phyloP scores from a whole-genome alignment of 2,113 vertebrate genomes.

The Anser brachyrhynchus region DNA sequence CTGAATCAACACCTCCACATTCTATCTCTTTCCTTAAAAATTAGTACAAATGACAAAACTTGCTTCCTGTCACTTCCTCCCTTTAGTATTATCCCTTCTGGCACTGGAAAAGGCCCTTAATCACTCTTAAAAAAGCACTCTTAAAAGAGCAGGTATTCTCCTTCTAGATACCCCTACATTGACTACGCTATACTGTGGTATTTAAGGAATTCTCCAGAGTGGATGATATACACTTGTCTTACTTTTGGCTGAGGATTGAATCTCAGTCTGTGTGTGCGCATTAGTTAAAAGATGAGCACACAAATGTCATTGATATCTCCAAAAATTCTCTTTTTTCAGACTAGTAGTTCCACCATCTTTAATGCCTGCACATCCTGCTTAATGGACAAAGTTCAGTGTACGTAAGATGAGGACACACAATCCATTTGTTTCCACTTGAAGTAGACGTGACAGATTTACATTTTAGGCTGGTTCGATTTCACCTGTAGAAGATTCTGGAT shows the following conservation, averaged over 20 bases:
- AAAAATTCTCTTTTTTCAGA: background rate
- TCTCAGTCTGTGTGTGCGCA: background rate
- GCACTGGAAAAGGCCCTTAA: no score
- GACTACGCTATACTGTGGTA: no score
- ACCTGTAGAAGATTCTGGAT: background rate
- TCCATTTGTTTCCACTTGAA: background rate
- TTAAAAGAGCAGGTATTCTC: background rate
- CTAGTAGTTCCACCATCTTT: background rate
- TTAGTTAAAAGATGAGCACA: accelerated
- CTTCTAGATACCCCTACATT: background rate
- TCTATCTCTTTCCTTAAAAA: background rate
- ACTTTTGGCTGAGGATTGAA: background rate
- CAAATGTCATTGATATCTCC: accelerated
- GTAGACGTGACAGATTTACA: background rate
- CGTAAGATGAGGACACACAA: background rate
- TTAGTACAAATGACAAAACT: background rate
- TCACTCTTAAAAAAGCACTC: no score
- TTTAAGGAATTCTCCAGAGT: background rate
- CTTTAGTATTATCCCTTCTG: background rate
- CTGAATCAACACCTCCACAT: background rate
- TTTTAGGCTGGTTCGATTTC: background rate
- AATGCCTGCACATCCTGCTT: background rate
- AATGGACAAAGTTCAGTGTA: accelerated
- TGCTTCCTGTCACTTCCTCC: background rate
- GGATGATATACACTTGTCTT: background rate